These are phyloP conservation scores for Sinonovacula constricta DNA, from an alignment of 1,140 invertebrate species.

Conservation along the genomic window DNA sequence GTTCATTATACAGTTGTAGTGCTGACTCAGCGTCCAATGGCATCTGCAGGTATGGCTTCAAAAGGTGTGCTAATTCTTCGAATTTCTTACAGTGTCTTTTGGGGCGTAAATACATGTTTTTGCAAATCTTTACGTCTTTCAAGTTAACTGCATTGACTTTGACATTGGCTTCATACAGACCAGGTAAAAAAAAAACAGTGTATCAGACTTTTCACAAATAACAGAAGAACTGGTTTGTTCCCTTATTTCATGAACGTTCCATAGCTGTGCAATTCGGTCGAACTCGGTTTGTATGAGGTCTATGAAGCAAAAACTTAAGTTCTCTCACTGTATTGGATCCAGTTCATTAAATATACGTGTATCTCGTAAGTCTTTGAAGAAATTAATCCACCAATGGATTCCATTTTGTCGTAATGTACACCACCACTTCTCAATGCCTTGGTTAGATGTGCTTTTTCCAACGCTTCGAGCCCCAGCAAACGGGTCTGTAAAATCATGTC, in stretches of 20 bases:
- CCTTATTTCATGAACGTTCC: slow-evolving; percentile 20
- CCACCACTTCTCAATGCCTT: slow-evolving; percentile 25
- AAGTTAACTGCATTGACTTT: not conserved
- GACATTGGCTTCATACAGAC: too few relatives aligned
- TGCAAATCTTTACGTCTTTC: not conserved
- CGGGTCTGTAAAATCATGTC: slow-evolving; percentile 6
- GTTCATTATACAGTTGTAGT: not conserved
- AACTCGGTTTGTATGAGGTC: not conserved
- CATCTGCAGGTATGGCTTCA: not conserved
- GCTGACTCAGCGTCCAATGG: slow-evolving; percentile 3
- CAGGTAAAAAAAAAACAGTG: slow-evolving; percentile 2
- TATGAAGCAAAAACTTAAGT: slow-evolving; percentile 21
- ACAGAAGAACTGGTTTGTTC: not conserved
- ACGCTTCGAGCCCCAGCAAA: slow-evolving; percentile 30
- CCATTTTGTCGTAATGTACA: slow-evolving; percentile 24
- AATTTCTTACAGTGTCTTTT: slow-evolving; percentile 4
- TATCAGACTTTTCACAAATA: not conserved
- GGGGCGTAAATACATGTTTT: not conserved
- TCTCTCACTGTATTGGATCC: slow-evolving; percentile 17
- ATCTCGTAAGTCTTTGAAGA: slow-evolving; percentile 28
- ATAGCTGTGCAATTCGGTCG: slow-evolving; percentile 18
- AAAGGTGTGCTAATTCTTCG: too few relatives aligned
- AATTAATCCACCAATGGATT: slow-evolving; percentile 27
- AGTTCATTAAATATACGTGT: not conserved
- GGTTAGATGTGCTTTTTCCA: slow-evolving; percentile 28